Base-by-base conservation (phyloP, 2,888 invertebrate species). In the Tineola bisselliella region DNA sequence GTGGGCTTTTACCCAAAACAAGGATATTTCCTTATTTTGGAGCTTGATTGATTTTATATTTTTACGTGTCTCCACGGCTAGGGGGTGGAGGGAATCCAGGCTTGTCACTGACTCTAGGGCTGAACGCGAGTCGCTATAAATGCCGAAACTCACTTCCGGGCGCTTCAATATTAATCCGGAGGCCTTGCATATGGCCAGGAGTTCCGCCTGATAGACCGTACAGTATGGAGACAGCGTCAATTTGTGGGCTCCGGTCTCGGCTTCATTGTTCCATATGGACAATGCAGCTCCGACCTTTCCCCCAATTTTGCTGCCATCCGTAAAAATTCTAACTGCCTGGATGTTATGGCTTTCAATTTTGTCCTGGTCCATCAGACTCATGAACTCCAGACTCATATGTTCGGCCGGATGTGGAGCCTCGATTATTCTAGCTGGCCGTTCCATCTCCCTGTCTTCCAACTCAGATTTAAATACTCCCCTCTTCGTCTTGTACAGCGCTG, bases 1-100 rank as follows among this genome's bases (percentile, higher is more conserved):
- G 31, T 65, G 66, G 0, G 62, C 65, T n/a, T 61, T 63, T 0
- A 66, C 57, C 66, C 66, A 65, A 54, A 44, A 44, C n/a, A 44
- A n/a, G 13, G 44, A 44, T 8, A 44, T 13, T n/a, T 44, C 44
- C 44, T 18, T 54, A 13, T 44, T 44, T 13, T 44, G 44, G 44
- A 44, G 44, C 6, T n/a, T 6, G 6, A n/a, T n/a, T 6, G 6
- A 8, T 13, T 12, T 8, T 5, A 44, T 44, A n/a, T 44, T 44
- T 11, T 11, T 6, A 12, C 54, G 25, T 3, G 30, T 13, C 19
- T 30, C 8, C 18, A 54, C 54, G 4, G 54, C 54, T 54, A 54
- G 12, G 12, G 54, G 54, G 54, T 54, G 54, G 54, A 18, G 12
- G 8, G 54, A 17, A 18, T 5, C 18, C 6, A 15, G 8, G 12